phyloP scores from a whole-genome alignment of 2,113 vertebrate genomes.

The Mixornis gularis region DNA sequence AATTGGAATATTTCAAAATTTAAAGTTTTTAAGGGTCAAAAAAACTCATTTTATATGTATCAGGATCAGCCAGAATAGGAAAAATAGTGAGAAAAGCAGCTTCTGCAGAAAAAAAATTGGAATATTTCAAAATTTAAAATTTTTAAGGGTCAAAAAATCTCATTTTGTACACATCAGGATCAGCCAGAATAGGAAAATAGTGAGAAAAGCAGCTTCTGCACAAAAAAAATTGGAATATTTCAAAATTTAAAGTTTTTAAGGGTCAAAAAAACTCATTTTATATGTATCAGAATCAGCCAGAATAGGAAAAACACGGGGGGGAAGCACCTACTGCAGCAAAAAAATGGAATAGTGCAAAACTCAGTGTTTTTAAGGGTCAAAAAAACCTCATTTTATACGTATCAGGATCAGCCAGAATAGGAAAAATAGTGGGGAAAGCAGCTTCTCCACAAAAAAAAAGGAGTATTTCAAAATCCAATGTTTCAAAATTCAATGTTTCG shows the following conservation, averaged over 20 bases:
- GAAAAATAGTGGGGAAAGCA: neutral
- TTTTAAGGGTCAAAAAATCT: neutral
- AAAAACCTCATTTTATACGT: too few relatives aligned
- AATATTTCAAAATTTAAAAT: neutral
- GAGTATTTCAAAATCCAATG: neutral
- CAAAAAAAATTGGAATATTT: neutral
- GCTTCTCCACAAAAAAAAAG: neutral
- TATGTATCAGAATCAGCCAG: neutral
- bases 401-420: too few relatives aligned
- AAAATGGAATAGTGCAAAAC: neutral
- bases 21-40: too few relatives aligned
- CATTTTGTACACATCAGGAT: neutral
- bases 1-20: too few relatives aligned
- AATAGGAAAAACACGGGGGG: neutral
- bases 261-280: neutral
- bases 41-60: too few relatives aligned
- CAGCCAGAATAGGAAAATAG: neutral
- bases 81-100: neutral
- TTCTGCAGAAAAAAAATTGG: too few relatives aligned
- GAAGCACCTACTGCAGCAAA: neutral
- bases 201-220: neutral
- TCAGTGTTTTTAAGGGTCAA: too few relatives aligned
- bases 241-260: neutral
- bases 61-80: conserved; percentile 28
- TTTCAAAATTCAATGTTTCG: neutral